Evolutionary conservation across 2,113 vertebrate species (phyloP), one percentile per base, ranked within the genome.

Genomic region (Menura novaehollandiae): DNA sequence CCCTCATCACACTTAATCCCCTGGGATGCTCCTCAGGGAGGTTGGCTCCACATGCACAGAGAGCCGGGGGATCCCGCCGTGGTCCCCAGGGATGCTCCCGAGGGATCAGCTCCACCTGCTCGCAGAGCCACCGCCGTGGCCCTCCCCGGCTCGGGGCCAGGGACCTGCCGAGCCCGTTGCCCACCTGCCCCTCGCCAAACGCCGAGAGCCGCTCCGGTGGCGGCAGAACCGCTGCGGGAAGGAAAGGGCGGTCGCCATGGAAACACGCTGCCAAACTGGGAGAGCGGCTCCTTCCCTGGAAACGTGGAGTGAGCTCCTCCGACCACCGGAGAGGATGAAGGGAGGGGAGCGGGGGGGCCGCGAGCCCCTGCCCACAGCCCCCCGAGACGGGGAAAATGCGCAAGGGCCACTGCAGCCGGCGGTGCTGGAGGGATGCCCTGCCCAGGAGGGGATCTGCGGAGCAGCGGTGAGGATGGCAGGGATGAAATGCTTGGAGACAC

Each of bases 251-350:
- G 97, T 97, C 59, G 72, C 95, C 84, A 97, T 97, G 94, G 97
- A 95, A 97, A 97, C 95, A 9, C 26, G 53, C 88, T 85, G 90
- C 96, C 95, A 96, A 97, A 95, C 88, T 30, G 93, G 91, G 94
- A 96, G 84, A 89, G 49, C 14, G 5, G 83, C 80, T 96, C 95
- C 83, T 86, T 95, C 74, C 62, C 88, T 81, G 33, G 33, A 26
- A 94, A 88, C 11, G 1, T 0, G 8, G 82, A 10, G 2, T 2
- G 64, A 91, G 66, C 78, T 68, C 8, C 9, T 14, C 22, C 2
- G 10, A 55, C 28, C 80, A 19, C 14, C 58, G 5, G 69, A 0
- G 5, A 44, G 43, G 53, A 14, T 2, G 18, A 9, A 39, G 19
- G 0, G 2, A 1, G 16, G 47, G 18, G 47, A 30, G 15, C 6